Conservation (phyloP, 2,797 vertebrate genomes). For the Chloroceryle amazona region DNA sequence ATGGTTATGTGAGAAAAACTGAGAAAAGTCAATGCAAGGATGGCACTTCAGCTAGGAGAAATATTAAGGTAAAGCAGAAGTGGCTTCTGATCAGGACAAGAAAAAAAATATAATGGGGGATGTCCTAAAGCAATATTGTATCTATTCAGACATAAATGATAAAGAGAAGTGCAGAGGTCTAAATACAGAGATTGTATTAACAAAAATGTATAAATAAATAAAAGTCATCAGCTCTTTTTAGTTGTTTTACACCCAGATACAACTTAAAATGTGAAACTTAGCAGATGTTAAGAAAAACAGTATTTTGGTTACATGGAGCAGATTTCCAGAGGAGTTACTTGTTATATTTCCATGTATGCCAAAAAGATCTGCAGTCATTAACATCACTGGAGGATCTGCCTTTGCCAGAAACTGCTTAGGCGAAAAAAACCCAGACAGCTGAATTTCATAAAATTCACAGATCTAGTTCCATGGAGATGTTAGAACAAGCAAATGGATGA, state of each 20-base stretch:
- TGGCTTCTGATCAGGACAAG: background rate
- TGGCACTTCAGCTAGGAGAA: background rate
- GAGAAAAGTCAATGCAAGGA: background rate
- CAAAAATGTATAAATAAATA: background rate
- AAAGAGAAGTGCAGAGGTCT: background rate
- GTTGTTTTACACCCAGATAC: background rate
- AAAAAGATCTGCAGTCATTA: background rate
- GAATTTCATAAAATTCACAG: constrained; percentile 49
- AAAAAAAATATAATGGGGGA: background rate
- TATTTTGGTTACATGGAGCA: background rate
- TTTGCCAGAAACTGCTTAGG: constrained; percentile 15
- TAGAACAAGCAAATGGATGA: constrained; percentile 38
- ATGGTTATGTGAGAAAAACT: background rate
- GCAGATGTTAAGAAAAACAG: background rate
- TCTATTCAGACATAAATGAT: background rate
- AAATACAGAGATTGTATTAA: background rate
- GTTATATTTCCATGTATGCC: background rate
- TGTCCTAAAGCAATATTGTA: background rate
- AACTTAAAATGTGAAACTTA: background rate
- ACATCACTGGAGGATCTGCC: background rate
- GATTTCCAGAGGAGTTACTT: background rate
- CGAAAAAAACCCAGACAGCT: background rate
- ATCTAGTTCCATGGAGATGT: constrained; percentile 41
- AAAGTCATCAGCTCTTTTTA: background rate
- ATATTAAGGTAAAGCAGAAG: background rate